Evolutionary conservation across 2,113 vertebrate species (phyloP).

Genomic region (Forbesichthys agassizii): DNA sequence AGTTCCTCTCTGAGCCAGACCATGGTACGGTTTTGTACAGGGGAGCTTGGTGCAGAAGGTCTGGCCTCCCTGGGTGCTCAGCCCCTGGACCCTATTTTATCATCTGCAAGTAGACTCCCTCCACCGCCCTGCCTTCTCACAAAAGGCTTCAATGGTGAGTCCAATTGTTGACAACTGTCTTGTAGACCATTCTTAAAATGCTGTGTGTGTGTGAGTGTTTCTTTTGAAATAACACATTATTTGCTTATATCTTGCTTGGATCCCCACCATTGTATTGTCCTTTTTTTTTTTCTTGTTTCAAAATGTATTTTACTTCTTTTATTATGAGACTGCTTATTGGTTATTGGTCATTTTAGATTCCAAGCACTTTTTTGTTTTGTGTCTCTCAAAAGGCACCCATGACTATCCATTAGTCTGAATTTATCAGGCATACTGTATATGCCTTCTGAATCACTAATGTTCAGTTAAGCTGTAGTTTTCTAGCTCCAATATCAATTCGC

Average conservation of each 20-base stretch:
- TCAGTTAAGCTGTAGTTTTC: too few species aligned
- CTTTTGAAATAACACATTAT: neutral
- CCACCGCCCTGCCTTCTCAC: slow-evolving; percentile 52
- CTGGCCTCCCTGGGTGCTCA: slow-evolving; percentile 66
- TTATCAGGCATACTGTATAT: neutral
- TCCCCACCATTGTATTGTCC: neutral
- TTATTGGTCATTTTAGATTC: too few species aligned
- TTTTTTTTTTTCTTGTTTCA: too few species aligned
- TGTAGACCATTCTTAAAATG: neutral
- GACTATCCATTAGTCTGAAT: too few species aligned
- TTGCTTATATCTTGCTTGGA: neutral
- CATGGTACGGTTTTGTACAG: slow-evolving; percentile 81
- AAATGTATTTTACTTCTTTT: neutral
- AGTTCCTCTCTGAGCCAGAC: slow-evolving; percentile 77
- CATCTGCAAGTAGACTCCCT: slow-evolving; percentile 53
- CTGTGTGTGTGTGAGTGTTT: neutral
- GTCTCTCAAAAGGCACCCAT: too few species aligned
- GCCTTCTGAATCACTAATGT: slow-evolving; percentile 13
- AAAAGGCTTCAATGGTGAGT: slow-evolving; percentile 85
- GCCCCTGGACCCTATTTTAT: slow-evolving; percentile 80
- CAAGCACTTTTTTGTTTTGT: too few species aligned
- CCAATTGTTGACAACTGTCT: slow-evolving; percentile 1
- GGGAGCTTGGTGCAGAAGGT: slow-evolving; percentile 67
- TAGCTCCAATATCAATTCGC: too few species aligned
- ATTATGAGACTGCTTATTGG: too few species aligned